A percentile compares a stretch with the other conserved stretches of the same genome.
These are phyloP conservation scores for Drosophila anomelani DNA, from an alignment of 2,888 invertebrate genomes.

Conservation along the genomic window DNA sequence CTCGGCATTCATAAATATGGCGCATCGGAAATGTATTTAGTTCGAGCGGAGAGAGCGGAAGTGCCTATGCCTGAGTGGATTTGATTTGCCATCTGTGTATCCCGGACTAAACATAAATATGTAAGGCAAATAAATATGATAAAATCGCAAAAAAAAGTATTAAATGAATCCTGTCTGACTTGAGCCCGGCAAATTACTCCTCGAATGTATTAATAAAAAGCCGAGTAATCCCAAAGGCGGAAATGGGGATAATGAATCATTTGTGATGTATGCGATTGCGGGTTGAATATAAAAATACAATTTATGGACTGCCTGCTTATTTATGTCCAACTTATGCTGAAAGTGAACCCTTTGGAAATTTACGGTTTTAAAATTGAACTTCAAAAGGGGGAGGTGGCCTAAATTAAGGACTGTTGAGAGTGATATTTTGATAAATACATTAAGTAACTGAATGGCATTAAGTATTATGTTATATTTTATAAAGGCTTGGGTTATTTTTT, in stretches of 20 bases:
- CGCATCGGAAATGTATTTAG: constrained; percentile 69
- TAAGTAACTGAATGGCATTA: not conserved
- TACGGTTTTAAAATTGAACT: constrained; percentile 5
- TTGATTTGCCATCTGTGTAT: constrained; percentile 54
- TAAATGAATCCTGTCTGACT: constrained; percentile 27
- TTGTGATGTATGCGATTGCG: constrained; percentile 27
- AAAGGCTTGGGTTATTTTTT: not conserved
- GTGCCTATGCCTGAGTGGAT: constrained; percentile 57
- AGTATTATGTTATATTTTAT: not conserved
- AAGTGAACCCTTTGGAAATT: not conserved
- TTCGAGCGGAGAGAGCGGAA: constrained; percentile 55
- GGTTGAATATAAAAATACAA: constrained; percentile 29
- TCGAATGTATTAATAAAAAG: constrained; percentile 26
- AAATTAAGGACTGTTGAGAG: not conserved
- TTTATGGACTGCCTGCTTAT: constrained; percentile 8
- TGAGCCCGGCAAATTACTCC: constrained; percentile 14
- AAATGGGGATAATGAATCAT: constrained; percentile 53
- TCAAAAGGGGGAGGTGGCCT: not conserved
- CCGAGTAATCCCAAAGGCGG: constrained; percentile 35
- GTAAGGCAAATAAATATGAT: constrained; percentile 42
- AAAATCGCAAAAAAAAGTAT: constrained; percentile 44
- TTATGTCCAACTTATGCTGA: constrained; percentile 14
- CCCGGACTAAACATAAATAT: constrained; percentile 30
- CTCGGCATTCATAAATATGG: constrained; percentile 50
- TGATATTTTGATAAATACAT: constrained; percentile 1